phyloP scores from a whole-genome alignment of 2,113 vertebrate genomes.

The Pteruthius melanotis region DNA sequence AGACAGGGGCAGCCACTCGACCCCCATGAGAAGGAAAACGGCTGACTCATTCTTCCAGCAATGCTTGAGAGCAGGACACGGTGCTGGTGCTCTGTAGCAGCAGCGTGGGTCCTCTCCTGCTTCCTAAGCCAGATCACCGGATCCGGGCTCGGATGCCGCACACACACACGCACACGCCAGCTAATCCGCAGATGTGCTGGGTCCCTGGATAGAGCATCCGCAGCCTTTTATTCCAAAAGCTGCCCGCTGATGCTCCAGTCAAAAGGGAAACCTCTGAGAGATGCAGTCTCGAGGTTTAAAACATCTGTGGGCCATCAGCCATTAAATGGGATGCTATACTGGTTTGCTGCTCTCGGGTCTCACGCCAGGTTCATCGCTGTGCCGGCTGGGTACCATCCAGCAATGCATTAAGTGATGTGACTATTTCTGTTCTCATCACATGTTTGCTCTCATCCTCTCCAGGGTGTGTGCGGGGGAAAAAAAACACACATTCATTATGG shows the following conservation, averaged over 20 bases:
- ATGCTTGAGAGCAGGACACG: neutral
- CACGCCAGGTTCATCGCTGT: conserved; percentile 41
- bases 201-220: neutral
- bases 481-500: neutral
- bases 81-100: neutral
- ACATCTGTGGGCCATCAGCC: conserved; percentile 59
- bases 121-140: neutral
- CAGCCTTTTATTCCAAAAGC: neutral
- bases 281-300: neutral
- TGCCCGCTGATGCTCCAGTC: neutral
- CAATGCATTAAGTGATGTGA: conserved; percentile 59
- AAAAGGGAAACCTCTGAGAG: conserved; percentile 29
- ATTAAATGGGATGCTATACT: conserved; percentile 49
- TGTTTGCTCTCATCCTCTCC: conserved; percentile 55
- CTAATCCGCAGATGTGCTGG: neutral
- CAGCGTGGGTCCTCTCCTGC: neutral
- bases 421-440: conserved; percentile 65
- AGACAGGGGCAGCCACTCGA: conserved; percentile 32
- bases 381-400: conserved; percentile 56
- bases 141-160: neutral
- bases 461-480: neutral
- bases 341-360: conserved; percentile 32
- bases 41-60: conserved; percentile 48
- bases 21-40: neutral
- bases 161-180: neutral